phyloP scores from a whole-genome alignment of 2,113 vertebrate species.

The Pampusana beccarii region DNA sequence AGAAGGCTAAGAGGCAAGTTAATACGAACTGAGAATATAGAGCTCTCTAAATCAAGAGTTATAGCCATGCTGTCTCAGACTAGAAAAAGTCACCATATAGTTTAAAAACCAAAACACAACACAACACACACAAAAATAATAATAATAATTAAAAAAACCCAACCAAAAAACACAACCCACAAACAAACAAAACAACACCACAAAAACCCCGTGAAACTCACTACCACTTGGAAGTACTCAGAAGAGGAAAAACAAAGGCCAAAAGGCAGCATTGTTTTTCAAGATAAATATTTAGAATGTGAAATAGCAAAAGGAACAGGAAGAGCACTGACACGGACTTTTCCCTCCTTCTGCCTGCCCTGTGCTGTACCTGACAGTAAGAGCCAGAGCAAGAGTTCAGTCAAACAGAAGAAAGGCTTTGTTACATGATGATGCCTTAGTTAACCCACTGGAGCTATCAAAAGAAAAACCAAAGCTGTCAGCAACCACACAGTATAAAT shows the following conservation, averaged over 20 bases:
- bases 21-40: background rate
- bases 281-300: background rate
- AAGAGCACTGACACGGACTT: background rate
- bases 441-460: constrained; percentile 52
- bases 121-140: no score
- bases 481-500: constrained; percentile 65
- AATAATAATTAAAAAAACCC: no score
- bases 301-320: background rate
- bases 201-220: background rate
- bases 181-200: no score
- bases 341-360: background rate
- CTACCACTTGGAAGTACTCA: background rate
- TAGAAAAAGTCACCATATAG: background rate
- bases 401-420: background rate
- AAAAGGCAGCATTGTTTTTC: background rate
- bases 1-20: background rate
- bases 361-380: background rate
- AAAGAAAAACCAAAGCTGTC: constrained; percentile 40
- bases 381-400: background rate
- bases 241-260: background rate
- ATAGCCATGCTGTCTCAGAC: background rate
- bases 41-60: background rate
- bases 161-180: no score
- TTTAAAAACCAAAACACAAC: background rate
- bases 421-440: constrained; percentile 46